Percentiles rank a stretch among this genome's conserved stretches.
These are phyloP conservation scores for Muscicapa striata DNA, from an alignment of 2,797 vertebrate genomes.

Conservation along the genomic window DNA sequence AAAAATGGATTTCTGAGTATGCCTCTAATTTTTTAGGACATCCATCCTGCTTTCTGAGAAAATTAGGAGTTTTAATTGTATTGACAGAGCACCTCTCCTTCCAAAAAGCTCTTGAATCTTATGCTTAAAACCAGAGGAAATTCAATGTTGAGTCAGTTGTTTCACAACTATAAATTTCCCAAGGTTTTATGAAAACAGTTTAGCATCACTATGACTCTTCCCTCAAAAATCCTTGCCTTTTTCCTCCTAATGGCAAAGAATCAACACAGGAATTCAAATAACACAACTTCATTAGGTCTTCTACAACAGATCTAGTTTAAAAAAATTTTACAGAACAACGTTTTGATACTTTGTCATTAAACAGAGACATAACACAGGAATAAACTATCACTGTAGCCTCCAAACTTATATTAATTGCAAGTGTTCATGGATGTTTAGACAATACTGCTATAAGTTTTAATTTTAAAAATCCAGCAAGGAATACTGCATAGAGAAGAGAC, in stretches of 20 bases:
- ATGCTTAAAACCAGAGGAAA: background rate
- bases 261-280: background rate
- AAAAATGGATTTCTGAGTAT: background rate
- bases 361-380: background rate
- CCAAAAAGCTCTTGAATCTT: background rate
- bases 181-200: background rate
- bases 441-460: background rate
- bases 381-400: background rate
- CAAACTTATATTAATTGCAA: background rate
- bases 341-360: background rate
- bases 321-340: background rate
- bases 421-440: background rate
- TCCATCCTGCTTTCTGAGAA: background rate
- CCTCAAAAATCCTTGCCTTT: background rate
- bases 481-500: background rate
- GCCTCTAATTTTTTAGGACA: background rate
- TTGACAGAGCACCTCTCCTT: background rate
- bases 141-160: background rate
- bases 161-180: background rate
- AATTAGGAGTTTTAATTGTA: background rate
- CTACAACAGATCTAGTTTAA: background rate
- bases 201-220: background rate
- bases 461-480: background rate
- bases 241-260: background rate
- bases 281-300: background rate